Evolutionary conservation across 2,888 invertebrate species (phyloP), one percentile per base, ranked within the genome.

Genomic region (Trichopoda pennipes): DNA sequence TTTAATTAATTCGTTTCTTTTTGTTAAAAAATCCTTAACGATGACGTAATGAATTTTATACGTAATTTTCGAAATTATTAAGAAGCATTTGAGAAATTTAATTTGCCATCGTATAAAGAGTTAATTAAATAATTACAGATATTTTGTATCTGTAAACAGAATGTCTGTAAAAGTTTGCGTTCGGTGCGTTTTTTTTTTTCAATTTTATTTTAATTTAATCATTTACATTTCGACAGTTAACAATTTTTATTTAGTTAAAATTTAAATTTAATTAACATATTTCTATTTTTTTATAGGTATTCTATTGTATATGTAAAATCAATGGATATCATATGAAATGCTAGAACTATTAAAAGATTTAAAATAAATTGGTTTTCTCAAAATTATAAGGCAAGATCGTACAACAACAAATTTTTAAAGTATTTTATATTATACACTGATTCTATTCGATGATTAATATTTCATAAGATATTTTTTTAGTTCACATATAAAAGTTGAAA

Each of bases 381-480:
- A 64, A 76, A 68, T 72, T 81, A 64, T 53, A 81, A 81, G 81
- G 81, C 81, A 78, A 81, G 78, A 78, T 75, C 70, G 35, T 75
- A 75, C 69, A 78, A 77, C 77, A 77, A 77, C 19, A 66, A 64
- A 42, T 55, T 81, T 74, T 66, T 64, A 69, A 74, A 69, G 58
- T 68, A 49, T 74, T 58, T 70, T 69, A 9, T 58, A 16, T 69
- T 17, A 56, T n/a, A 63, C 28, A 64, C 55, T 63, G 19, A 58
- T 17, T 49, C 42, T 58, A 55, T 82, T 82, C 81, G 75, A 78
- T 82, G 81, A 47, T 78, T 66, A 69, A 77, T 63, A 42, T 81
- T 81, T 47, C 74, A 69, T 60, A 70, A 14, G 42, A 44, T 64
- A 21, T 23, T 55, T 63, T 66, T 63, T 56, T 42, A 61, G 38